These are phyloP conservation scores for Macrostomum lignano DNA, from an alignment of 1,140 invertebrate species.

Conservation along the genomic window DNA sequence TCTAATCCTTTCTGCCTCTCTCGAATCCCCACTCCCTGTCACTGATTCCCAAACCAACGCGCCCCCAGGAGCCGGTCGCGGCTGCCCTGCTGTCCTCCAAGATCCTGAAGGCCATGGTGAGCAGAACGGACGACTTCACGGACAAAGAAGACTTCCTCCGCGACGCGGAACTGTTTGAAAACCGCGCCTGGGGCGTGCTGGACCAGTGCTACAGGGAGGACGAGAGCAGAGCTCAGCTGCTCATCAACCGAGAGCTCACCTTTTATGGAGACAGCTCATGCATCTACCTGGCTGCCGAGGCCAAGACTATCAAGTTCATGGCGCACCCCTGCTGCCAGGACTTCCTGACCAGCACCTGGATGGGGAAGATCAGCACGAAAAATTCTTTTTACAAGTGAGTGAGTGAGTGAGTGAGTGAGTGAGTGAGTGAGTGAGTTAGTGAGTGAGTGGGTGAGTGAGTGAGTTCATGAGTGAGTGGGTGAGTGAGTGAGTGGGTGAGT, in stretches of 20 bases:
- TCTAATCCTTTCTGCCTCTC: too few species aligned
- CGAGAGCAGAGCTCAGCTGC: constrained; percentile 15
- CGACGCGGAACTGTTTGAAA: constrained; percentile 11
- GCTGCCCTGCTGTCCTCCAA: constrained; percentile 18
- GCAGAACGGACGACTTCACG: background rate
- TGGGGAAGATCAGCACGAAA: constrained; percentile 9
- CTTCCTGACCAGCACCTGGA: constrained; percentile 23
- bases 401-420: too few species aligned
- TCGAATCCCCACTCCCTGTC: too few species aligned
- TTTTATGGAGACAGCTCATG: constrained; percentile 20
- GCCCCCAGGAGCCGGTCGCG: constrained; percentile 18
- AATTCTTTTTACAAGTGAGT: too few species aligned
- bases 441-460: too few species aligned
- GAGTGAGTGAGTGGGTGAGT: too few species aligned
- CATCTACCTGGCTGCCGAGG: constrained; percentile 17
- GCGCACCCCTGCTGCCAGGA: constrained; percentile 22
- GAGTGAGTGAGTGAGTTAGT: too few species aligned
- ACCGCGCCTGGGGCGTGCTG: constrained; percentile 17
- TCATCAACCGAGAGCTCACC: constrained; percentile 14
- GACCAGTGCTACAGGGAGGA: constrained; percentile 20
- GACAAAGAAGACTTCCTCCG: constrained; percentile 1
- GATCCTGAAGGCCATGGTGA: constrained; percentile 12
- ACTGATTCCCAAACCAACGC: too few species aligned
- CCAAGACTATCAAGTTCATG: constrained; percentile 22
- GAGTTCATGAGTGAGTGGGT: too few species aligned